Evolutionary conservation across 2,113 vertebrate genomes (phyloP).

Genomic region (Alligator sinensis): DNA sequence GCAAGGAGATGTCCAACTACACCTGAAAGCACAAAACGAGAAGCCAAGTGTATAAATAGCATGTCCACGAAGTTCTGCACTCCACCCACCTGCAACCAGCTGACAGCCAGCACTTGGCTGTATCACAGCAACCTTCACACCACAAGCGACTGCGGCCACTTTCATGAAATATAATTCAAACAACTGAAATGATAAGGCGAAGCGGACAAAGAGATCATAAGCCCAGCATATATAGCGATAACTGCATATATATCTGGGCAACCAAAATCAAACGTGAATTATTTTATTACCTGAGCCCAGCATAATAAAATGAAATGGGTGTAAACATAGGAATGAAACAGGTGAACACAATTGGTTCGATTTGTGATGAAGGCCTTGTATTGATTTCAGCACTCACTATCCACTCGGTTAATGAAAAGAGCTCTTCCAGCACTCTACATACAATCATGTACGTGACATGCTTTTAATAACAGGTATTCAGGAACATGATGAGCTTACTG

Average conservation of each 20-base stretch:
- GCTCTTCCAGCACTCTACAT: neutral
- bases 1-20: neutral
- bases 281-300: constrained; percentile 57
- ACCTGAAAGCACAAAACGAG: neutral
- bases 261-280: constrained; percentile 53
- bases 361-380: constrained; percentile 58
- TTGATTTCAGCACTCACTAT: constrained; percentile 58
- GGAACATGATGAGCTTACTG: constrained; percentile 60
- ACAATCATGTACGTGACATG: constrained; percentile 55
- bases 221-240: neutral
- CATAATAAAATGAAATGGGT: constrained; percentile 48
- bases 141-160: neutral
- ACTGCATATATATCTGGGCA: constrained; percentile 26
- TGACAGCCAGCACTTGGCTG: constrained; percentile 43
- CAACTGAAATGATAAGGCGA: neutral
- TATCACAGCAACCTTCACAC: neutral
- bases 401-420: constrained; percentile 37
- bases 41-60: neutral
- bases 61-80: fast-evolving
- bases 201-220: neutral
- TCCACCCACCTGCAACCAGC: neutral
- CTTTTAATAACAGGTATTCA: constrained; percentile 59
- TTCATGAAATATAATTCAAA: neutral
- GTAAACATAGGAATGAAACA: neutral
- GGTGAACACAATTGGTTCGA: constrained; percentile 65